These are phyloP conservation scores for Nannobrachium achirus DNA, from an alignment of 2,113 vertebrate species.

Conservation along the genomic window DNA sequence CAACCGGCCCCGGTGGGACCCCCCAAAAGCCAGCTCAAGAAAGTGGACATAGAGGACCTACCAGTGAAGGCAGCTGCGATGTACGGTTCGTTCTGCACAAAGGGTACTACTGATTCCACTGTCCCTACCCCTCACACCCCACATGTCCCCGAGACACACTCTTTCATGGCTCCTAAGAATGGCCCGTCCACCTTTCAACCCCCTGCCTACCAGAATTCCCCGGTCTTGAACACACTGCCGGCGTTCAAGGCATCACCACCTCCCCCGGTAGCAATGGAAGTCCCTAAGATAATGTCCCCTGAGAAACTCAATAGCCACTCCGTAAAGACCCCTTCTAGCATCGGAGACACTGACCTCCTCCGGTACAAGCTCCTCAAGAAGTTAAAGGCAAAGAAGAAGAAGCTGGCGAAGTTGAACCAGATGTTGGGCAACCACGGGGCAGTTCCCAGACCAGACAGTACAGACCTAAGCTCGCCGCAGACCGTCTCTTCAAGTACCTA, in stretches of 20 bases:
- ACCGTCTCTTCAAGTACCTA: conserved; percentile 67
- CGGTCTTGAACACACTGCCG: not conserved
- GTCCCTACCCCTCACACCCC: not conserved
- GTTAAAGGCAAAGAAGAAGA: conserved; percentile 91
- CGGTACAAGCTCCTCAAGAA: conserved; percentile 90
- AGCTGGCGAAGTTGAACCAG: conserved; percentile 84
- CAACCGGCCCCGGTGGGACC: not conserved
- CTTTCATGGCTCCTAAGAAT: no score
- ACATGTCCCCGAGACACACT: not conserved
- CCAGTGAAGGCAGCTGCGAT: conserved; percentile 85
- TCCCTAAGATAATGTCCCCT: conserved; percentile 11
- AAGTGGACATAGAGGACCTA: conserved; percentile 55
- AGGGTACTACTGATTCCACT: conserved; percentile 7
- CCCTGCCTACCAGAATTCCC: not conserved
- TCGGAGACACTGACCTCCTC: conserved; percentile 81
- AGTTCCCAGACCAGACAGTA: conserved; percentile 76
- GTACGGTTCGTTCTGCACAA: conserved; percentile 82
- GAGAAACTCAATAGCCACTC: conserved; percentile 34
- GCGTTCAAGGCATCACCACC: not conserved
- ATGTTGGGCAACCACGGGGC: conserved; percentile 60
- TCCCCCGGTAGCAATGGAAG: not conserved
- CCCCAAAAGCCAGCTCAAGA: conserved; percentile 41
- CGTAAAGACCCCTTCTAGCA: conserved; percentile 30
- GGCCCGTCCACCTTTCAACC: not conserved
- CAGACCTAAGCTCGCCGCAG: conserved; percentile 64